Base-by-base conservation (phyloP, 2,113 vertebrate genomes). In the Ophthalmolycus amberensis region DNA sequence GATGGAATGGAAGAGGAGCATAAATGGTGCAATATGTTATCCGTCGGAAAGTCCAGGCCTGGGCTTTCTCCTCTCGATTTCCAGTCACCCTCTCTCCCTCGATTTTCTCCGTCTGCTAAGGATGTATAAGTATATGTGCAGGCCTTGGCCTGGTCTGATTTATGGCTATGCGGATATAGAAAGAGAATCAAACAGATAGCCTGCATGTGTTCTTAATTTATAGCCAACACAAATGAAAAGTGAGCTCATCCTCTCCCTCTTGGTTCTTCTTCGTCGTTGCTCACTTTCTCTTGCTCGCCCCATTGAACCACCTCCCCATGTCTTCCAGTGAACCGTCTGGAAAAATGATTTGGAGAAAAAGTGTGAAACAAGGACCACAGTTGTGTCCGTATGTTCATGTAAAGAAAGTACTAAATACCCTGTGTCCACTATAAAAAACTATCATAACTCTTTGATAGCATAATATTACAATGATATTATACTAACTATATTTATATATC, bases 191-290 rank as follows among this genome's bases (percentile, higher is more conserved):
- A 93, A 94, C 63, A 82, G 77, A 88, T 87, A 82, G 89, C 54
- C 84, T 86, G 88, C 95, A 95, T 92, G 89, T 94, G 94, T 95
- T 95, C 89, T 88, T 91, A 94, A 95, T 95, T 95, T 93, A 94
- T 93, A 90, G 89, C 88, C 86, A 90, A 92, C 90, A 89, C 83
- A 90, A 92, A 93, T 93, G 92, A 94, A 94, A 94, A 94, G 93
- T 94, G 94, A 95, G 90, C 92, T 95, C 92, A 94, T 94, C 91
- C 82, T 93, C 89, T 84, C 87, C 62, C 73, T 76, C 77, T 84
- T 65, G 79, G 83, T 88, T 90, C 69, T 70, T 72, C 76, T 78
- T 34, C 5, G 34, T 83, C 50, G 46, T 84, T 85, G 14, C 77
- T 87, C 79, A 77, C 70, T 91, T 86, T 92, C 82, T 85, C 87